Conservation (phyloP, 2,888 invertebrate genomes). For the Epirrita christyi region DNA sequence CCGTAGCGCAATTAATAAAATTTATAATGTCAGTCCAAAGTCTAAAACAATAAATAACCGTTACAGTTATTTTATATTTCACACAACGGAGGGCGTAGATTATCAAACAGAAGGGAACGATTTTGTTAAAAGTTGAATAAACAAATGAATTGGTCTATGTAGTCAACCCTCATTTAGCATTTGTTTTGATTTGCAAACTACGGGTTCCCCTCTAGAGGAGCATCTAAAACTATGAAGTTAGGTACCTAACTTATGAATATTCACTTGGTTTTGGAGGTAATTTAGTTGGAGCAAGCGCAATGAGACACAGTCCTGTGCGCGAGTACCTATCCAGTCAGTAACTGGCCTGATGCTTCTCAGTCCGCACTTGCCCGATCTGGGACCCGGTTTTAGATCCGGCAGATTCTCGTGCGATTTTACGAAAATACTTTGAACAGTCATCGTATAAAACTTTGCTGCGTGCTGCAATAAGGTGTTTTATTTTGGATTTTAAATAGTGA, state of each 20-base stretch:
- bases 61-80: too few relatives aligned
- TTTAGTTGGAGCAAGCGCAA: conserved; percentile 71
- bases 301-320: conserved; percentile 50
- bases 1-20: too few relatives aligned
- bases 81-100: too few relatives aligned
- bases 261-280: conserved; percentile 70
- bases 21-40: too few relatives aligned
- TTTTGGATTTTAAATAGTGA: conserved; percentile 2
- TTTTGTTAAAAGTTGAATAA: conserved; percentile 23
- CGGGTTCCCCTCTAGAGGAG: conserved; percentile 48
- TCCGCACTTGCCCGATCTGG: conserved; percentile 46
- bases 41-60: too few relatives aligned
- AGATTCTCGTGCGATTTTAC: conserved; percentile 38
- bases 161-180: conserved; percentile 35
- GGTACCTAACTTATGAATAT: conserved; percentile 79
- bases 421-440: conserved; percentile 15
- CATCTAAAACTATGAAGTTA: conserved; percentile 72
- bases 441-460: conserved; percentile 2
- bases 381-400: conserved; percentile 40
- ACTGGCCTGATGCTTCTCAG: conserved; percentile 72
- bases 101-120: not conserved
- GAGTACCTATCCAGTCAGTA: conserved; percentile 67
- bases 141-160: conserved; percentile 21
- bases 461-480: conserved; percentile 1
- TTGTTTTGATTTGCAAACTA: conserved; percentile 53